phyloP scores from a whole-genome alignment of 2,113 vertebrate genomes.

The Anolis carolinensis region DNA sequence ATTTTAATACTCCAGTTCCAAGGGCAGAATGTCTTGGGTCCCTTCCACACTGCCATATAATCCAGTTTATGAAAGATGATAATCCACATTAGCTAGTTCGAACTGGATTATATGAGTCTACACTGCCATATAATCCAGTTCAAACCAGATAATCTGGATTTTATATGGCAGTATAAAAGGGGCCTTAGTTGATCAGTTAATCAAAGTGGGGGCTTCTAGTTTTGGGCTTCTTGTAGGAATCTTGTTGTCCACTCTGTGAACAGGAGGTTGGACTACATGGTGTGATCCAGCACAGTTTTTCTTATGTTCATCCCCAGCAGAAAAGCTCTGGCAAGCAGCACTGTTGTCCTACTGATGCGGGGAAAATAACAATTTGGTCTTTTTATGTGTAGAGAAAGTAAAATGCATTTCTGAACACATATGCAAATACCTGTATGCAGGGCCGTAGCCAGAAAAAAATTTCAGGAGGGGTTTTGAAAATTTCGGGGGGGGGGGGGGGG shows the following conservation, averaged over 20 bases:
- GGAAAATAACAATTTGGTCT: not conserved
- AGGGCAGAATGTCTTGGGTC: not conserved
- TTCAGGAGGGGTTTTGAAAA: too few relatives aligned
- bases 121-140: too few relatives aligned
- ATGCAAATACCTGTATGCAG: not conserved
- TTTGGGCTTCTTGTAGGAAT: not conserved
- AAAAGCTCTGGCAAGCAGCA: not conserved
- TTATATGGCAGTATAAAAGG: too few relatives aligned
- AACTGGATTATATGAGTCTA: too few relatives aligned
- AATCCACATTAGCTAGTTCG: too few relatives aligned
- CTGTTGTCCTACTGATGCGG: not conserved
- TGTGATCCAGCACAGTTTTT: not conserved
- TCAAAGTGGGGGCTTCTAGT: not conserved
- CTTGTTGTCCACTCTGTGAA: not conserved
- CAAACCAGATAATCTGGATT: too few relatives aligned
- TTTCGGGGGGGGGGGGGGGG: too few relatives aligned
- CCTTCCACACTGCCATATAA: too few relatives aligned
- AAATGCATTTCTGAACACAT: not conserved
- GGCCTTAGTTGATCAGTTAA: not conserved
- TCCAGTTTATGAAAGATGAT: too few relatives aligned
- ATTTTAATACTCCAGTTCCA: too few relatives aligned
- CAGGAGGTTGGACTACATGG: not conserved
- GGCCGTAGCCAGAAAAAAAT: too few relatives aligned
- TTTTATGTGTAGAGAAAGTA: slow-evolving; percentile 5
- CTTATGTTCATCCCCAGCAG: not conserved